Base-by-base conservation (phyloP, 1,140 invertebrate genomes). In the Acromyrmex charruanus region DNA sequence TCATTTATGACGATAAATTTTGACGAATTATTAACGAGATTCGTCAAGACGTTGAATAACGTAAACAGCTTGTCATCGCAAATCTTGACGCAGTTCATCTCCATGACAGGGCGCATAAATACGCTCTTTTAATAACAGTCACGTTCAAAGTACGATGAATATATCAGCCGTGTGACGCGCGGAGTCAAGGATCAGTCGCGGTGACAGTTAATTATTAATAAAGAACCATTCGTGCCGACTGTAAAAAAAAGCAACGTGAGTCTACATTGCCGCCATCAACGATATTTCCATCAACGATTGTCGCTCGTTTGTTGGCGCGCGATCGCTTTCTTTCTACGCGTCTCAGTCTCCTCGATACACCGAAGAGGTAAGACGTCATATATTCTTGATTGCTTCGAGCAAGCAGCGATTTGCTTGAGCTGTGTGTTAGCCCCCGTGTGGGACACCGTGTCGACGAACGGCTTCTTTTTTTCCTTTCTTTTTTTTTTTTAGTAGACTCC, bases 291-390 rank as follows among this genome's bases (percentile, higher is more conserved):
- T 85, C 82, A 85, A 66, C 86, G 49, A 65, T 69, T 79, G 71
- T 66, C 35, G 39, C 21, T 69, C 72, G 28, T 28, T 63, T 58
- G 35, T 89, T 49, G 58, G 21, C 75, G 39, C 80, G 68, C 69
- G 61, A 31, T 63, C 72, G 72, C 63, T 58, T 79, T 79, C 63
- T 49, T 77, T 59, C 55, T 39, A 71, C 66, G 49, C 65, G 31
- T 53, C 63, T 69, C 66, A 14, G 21, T 79, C 44, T 79, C 44
- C 28, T 89, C 77, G 49, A 63, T 65, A 51, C 82, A 44, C 28
- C 51, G 77, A 85, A 75, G 89, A 93, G 92, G 92, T 93, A 93
- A 93, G 92, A 87, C 87, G 92, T 65, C 21, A 85, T 79, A 21
- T 68, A 66, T 31, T 85, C 85, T 77, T 82, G 61, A 85, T 87